phyloP scores from a whole-genome alignment of 2,888 invertebrate genomes.

The Heliconius ismenius region DNA sequence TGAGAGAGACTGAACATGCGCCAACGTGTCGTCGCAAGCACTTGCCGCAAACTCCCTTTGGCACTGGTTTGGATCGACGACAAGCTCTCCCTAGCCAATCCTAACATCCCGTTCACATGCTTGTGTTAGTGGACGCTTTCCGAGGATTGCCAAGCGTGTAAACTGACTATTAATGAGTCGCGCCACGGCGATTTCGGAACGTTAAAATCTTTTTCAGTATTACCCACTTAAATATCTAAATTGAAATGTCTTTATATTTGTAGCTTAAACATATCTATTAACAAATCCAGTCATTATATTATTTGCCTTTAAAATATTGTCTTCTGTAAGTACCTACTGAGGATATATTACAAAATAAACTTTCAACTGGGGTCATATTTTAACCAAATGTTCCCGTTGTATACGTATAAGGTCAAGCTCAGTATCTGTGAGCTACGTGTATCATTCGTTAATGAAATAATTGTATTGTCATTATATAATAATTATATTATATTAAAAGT shows the following conservation, averaged over 20 bases:
- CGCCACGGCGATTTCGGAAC: not conserved
- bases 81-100: no score
- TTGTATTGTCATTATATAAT: not conserved
- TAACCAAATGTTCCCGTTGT: not conserved
- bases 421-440: not conserved
- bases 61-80: no score
- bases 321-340: not conserved
- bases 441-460: not conserved
- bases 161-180: not conserved
- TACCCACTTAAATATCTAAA: not conserved
- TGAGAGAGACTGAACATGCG: no score
- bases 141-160: no score
- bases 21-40: no score
- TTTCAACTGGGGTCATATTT: slow-evolving; percentile 40
- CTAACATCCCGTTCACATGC: no score
- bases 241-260: not conserved
- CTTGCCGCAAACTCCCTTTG: no score
- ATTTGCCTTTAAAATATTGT: slow-evolving; percentile 15
- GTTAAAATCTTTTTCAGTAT: slow-evolving; percentile 10
- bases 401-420: not conserved
- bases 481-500: not conserved
- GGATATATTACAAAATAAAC: not conserved
- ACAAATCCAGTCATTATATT: not conserved
- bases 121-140: no score
- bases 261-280: slow-evolving; percentile 9